Percentiles rank a stretch among this genome's conserved stretches.
phyloP scores from a whole-genome alignment of 2,888 invertebrate species.

The Tenthredo livida region DNA sequence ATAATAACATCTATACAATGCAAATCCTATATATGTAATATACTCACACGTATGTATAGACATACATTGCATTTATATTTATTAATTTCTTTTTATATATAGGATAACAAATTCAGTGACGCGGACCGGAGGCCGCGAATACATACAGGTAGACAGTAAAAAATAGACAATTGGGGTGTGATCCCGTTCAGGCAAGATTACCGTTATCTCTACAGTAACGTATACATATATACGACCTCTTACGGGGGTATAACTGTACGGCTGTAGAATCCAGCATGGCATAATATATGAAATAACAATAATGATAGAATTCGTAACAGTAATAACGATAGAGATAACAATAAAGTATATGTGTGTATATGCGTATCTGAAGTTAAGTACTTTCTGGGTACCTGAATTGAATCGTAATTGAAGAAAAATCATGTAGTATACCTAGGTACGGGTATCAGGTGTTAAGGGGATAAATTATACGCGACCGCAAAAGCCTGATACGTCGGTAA shows the following conservation, averaged over 20 bases:
- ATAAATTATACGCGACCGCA: background rate
- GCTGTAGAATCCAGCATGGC: background rate
- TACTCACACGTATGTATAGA: background rate
- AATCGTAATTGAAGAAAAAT: background rate
- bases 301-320: background rate
- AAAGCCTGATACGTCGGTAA: background rate
- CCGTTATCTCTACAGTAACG: background rate
- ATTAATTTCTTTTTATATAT: background rate
- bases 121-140: background rate
- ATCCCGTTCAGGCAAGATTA: background rate
- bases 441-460: background rate
- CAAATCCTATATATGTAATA: background rate
- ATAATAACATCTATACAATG: background rate
- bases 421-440: background rate
- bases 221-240: background rate
- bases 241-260: background rate
- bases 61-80: background rate
- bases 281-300: conserved; percentile 1
- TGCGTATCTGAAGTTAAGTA: background rate
- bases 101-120: background rate
- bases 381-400: conserved; percentile 6
- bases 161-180: background rate
- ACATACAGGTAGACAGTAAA: background rate
- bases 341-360: background rate
- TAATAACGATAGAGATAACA: background rate